Percentiles rank a stretch among this genome's conserved stretches.
phyloP scores from a whole-genome alignment of 2,888 invertebrate species.

The Drosophila peninsularis region DNA sequence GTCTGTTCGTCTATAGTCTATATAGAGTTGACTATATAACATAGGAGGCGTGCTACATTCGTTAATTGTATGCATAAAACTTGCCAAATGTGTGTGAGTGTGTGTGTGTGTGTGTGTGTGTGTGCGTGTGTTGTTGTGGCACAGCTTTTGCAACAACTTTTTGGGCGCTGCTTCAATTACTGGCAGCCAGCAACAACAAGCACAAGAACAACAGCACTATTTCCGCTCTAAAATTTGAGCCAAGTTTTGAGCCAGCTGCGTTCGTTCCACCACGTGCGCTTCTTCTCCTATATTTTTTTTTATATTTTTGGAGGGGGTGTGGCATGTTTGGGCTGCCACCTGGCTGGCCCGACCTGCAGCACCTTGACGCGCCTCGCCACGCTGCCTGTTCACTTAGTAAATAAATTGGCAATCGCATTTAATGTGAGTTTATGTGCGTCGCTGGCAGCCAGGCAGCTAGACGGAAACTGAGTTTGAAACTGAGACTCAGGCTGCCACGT shows the following conservation, averaged over 20 bases:
- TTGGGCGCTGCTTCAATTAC: slow-evolving; percentile 73
- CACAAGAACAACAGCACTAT: slow-evolving; percentile 55
- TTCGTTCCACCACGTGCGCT: slow-evolving; percentile 24
- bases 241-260: slow-evolving; percentile 75
- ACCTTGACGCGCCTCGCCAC: slow-evolving; percentile 31
- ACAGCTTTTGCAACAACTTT: slow-evolving; percentile 69
- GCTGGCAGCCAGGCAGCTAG: slow-evolving; percentile 49
- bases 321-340: slow-evolving; percentile 23
- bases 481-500: slow-evolving; percentile 30
- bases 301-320: not conserved
- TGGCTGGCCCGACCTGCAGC: slow-evolving; percentile 23
- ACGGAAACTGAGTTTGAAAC: slow-evolving; percentile 34
- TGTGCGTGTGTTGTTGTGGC: slow-evolving; percentile 37
- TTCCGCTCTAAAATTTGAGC: slow-evolving; percentile 78
- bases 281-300: not conserved
- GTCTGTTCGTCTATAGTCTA: slow-evolving; percentile 60
- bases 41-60: slow-evolving; percentile 73
- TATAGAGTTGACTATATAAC: slow-evolving; percentile 9
- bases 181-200: slow-evolving; percentile 29
- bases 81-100: slow-evolving; percentile 58
- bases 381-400: slow-evolving; percentile 74
- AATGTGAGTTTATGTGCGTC: slow-evolving; percentile 80
- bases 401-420: slow-evolving; percentile 81
- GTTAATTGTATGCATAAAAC: slow-evolving; percentile 81
- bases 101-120: slow-evolving; percentile 35